A percentile compares a stretch with the other conserved stretches of the same genome.
phyloP scores from a whole-genome alignment of 2,113 vertebrate genomes.

The Haemorhous mexicanus region DNA sequence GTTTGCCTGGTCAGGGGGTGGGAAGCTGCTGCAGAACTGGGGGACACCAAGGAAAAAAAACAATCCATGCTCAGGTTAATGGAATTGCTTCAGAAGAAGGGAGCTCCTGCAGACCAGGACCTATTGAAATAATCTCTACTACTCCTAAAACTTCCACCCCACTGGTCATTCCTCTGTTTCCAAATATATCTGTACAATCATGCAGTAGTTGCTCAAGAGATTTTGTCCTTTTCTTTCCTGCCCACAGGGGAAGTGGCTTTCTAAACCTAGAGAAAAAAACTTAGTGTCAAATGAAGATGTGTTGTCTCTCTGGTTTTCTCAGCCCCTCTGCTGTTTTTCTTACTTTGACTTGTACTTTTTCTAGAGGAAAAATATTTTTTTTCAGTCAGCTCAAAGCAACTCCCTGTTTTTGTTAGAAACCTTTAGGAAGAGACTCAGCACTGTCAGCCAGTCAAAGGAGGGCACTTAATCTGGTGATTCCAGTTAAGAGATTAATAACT shows the following conservation, averaged over 20 bases:
- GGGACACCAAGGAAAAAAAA: background rate
- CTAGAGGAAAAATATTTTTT: background rate
- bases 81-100: background rate
- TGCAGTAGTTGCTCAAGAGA: background rate
- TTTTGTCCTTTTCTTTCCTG: background rate
- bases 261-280: background rate
- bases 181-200: background rate
- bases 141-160: background rate
- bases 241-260: background rate
- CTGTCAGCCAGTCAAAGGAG: background rate
- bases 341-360: background rate
- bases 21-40: background rate
- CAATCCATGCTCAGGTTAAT: background rate
- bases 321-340: background rate
- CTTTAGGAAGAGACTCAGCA: background rate
- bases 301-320: background rate
- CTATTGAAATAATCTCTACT: background rate
- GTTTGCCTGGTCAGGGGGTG: background rate
- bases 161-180: background rate
- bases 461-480: background rate
- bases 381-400: background rate
- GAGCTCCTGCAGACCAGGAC: background rate
- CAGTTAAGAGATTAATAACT: background rate
- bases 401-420: background rate
- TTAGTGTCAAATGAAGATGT: rapidly evolving